Percentiles rank a stretch among this genome's conserved stretches.
Conservation (phyloP, 1,140 invertebrate genomes). For the Lepidotrigona ventralis region DNA sequence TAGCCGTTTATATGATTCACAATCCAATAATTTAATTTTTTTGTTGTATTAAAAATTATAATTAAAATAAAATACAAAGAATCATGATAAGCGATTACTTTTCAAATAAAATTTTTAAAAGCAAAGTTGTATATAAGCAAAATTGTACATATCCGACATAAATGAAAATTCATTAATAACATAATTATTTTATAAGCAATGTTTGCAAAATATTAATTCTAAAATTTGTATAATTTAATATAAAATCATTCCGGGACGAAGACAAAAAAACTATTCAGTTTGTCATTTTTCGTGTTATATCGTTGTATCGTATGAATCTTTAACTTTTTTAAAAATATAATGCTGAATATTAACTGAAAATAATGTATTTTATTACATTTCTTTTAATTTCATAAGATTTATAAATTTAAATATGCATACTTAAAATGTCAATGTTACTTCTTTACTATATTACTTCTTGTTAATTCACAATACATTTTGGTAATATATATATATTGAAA, state of each 20-base stretch:
- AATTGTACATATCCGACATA: too few relatives aligned
- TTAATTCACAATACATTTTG: neutral
- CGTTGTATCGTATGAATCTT: slow-evolving; percentile 30
- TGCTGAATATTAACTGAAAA: slow-evolving; percentile 2
- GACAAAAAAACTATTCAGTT: neutral
- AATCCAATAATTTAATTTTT: neutral
- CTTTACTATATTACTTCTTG: neutral
- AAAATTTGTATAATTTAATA: neutral
- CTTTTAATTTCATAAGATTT: neutral
- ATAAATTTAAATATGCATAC: neutral
- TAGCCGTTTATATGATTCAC: slow-evolving; percentile 10
- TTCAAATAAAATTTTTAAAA: neutral
- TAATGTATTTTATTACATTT: neutral
- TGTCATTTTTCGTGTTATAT: neutral
- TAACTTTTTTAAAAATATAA: slow-evolving; percentile 18
- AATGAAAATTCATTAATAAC: neutral
- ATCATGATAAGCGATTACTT: neutral
- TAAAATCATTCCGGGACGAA: neutral
- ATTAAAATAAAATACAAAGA: neutral
- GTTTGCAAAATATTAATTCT: neutral
- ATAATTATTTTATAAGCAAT: neutral
- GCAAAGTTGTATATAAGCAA: too few relatives aligned
- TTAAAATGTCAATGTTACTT: neutral
- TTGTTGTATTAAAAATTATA: neutral
- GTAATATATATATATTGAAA: neutral